Evolutionary conservation across 1,140 invertebrate genomes (phyloP), one percentile per base, ranked within the genome.

Genomic region (Euborellia annulipes): DNA sequence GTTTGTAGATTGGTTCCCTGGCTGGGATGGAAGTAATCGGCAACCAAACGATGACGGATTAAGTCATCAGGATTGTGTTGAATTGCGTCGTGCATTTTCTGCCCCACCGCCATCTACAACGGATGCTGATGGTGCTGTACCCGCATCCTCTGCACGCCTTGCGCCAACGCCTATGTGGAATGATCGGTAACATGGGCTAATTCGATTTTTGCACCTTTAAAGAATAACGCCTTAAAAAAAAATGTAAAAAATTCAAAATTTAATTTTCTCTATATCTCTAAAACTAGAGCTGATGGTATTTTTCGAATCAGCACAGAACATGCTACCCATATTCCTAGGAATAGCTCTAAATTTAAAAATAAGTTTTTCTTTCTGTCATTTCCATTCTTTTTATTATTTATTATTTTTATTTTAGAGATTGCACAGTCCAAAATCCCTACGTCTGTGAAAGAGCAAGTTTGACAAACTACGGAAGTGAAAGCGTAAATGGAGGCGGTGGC

Each of bases 1-100:
- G 49, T 48, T 58, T 56, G 3, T 61, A 85, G 82, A 85, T 60
- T 86, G 83, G 82, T 85, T 84, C 61, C 72, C 76, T 3, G 83
- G 83, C 1, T 84, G 79, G 78, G 68, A 69, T 0, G 67, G 73
- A 48, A 75, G 77, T 56, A 77, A 76, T 49, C 62, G 68, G 23
- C 82, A 86, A 60, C 83, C 83, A 0, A 85, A 82, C 58, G 83
- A 85, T 58, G 83, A 86, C 54, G 82, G 81, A 0, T 66, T 79
- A 2, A 78, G 78, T 23, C 71, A 73, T 0, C 80, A 85, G 58
- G 80, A 85, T 60, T 86, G 83, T 61, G 76, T 86, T 17, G 82
- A 86, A 60, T 63, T 82, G 2, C 62, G 82, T 8, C 60, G 75
- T 22, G 63, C 67, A n/a, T 81, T 75, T 27, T 27, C 23, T 6